These are phyloP conservation scores for Siniperca obscura DNA, from an alignment of 2,797 vertebrate species.

Conservation along the genomic window DNA sequence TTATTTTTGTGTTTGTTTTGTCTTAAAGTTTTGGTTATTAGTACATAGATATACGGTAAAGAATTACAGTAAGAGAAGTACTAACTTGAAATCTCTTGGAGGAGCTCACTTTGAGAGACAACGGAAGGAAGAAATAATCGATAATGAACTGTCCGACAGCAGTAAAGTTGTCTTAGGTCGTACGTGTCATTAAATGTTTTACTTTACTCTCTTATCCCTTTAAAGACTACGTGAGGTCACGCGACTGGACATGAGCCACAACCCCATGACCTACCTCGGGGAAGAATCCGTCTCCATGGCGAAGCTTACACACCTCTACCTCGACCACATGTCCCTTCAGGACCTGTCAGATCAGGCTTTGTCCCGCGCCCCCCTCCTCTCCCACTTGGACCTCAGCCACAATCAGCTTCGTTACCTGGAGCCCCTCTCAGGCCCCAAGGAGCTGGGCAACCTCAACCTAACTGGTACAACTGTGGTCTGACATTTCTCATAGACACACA, in stretches of 20 bases:
- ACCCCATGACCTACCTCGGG: slow-evolving; percentile 89
- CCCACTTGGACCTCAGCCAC: slow-evolving; percentile 87
- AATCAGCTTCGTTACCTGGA: slow-evolving; percentile 90
- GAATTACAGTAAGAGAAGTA: background rate
- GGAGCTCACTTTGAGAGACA: background rate
- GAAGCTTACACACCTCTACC: slow-evolving; percentile 87
- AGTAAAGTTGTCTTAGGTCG: background rate
- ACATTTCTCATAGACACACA: background rate
- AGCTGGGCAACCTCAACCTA: slow-evolving; percentile 85
- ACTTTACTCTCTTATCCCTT: background rate
- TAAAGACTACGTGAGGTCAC: slow-evolving; percentile 81
- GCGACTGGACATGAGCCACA: slow-evolving; percentile 89
- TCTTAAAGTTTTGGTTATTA: background rate
- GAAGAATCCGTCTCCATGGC: slow-evolving; percentile 89
- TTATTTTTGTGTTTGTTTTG: background rate
- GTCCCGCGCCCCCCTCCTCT: slow-evolving; percentile 82
- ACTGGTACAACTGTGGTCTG: slow-evolving; percentile 65
- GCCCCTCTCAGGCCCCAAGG: slow-evolving; percentile 78
- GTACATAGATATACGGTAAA: background rate
- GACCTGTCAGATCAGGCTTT: slow-evolving; percentile 88
- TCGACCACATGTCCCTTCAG: slow-evolving; percentile 91
- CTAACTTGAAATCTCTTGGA: background rate
- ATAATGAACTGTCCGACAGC: background rate
- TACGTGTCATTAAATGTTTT: background rate
- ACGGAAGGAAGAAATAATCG: background rate